Conservation (phyloP, 2,797 vertebrate genomes). For the Acanthurus leucopareius region DNA sequence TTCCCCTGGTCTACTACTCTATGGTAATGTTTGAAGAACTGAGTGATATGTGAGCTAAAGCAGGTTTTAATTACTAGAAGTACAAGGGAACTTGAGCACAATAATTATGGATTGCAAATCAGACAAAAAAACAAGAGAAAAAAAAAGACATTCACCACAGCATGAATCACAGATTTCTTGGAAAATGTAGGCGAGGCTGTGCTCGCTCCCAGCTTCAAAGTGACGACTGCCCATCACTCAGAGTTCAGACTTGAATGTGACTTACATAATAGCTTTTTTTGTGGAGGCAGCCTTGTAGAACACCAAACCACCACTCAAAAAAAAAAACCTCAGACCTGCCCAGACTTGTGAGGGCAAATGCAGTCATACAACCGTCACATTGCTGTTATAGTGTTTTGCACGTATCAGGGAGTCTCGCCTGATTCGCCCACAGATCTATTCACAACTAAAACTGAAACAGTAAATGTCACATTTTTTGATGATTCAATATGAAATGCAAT, state of each 20-base stretch:
- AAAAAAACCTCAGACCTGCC: slow-evolving; percentile 67
- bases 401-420: slow-evolving; percentile 38
- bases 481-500: slow-evolving; percentile 7
- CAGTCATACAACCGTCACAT: slow-evolving; percentile 42
- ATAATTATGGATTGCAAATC: slow-evolving; percentile 29
- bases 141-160: slow-evolving; percentile 55
- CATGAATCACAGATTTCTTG: slow-evolving; percentile 78
- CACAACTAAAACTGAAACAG: slow-evolving; percentile 43
- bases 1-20: slow-evolving; percentile 13
- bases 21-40: slow-evolving; percentile 32
- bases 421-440: slow-evolving; percentile 33
- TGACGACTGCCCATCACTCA: slow-evolving; percentile 62
- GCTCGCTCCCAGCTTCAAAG: slow-evolving; percentile 53
- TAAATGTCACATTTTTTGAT: slow-evolving; percentile 24
- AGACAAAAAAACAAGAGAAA: slow-evolving; percentile 27
- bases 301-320: slow-evolving; percentile 1
- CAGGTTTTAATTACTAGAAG: slow-evolving; percentile 16
- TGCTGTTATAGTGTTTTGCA: slow-evolving; percentile 39
- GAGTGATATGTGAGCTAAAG: slow-evolving; percentile 32
- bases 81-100: slow-evolving; percentile 11
- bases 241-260: slow-evolving; percentile 73
- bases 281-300: slow-evolving; percentile 70
- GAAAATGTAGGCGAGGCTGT: slow-evolving; percentile 73
- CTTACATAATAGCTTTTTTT: slow-evolving; percentile 70
- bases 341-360: slow-evolving; percentile 68